Percentiles rank a stretch among this genome's conserved stretches.
Evolutionary conservation across 2,888 invertebrate genomes (phyloP).

Genomic region (Creontiades dilutus): DNA sequence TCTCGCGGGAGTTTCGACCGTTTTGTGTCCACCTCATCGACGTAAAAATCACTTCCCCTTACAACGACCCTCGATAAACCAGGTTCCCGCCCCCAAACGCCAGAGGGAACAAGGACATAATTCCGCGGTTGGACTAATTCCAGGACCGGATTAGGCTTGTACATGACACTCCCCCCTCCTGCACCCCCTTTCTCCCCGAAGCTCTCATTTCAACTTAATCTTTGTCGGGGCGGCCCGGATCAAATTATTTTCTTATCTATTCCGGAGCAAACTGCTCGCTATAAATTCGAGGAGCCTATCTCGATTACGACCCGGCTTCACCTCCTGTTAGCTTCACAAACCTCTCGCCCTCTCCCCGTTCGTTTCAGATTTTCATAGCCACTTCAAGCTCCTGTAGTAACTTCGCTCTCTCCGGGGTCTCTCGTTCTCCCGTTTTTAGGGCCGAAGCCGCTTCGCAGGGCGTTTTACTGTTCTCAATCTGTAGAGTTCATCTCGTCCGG

Average conservation of each 20-base stretch:
- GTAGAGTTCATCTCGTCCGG: slow-evolving; percentile 20
- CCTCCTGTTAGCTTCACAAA: slow-evolving; percentile 13
- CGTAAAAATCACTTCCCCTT: not conserved
- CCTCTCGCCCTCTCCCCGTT: not conserved
- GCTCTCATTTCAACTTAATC: slow-evolving; percentile 42
- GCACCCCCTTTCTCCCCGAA: not conserved
- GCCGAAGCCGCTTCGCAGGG: not conserved
- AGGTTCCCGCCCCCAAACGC: no score
- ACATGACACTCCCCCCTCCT: not conserved
- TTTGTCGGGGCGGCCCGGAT: slow-evolving; percentile 27
- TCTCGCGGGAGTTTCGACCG: not conserved
- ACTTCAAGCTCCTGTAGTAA: not conserved
- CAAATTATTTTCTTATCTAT: slow-evolving; percentile 58
- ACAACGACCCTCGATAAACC: not conserved
- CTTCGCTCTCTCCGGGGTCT: not conserved
- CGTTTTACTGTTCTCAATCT: slow-evolving; percentile 33
- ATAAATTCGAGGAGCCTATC: slow-evolving; percentile 33
- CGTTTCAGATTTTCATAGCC: slow-evolving; percentile 37
- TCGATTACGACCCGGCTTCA: slow-evolving; percentile 25
- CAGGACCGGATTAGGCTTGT: not conserved
- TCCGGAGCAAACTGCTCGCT: slow-evolving; percentile 4
- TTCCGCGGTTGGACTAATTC: slow-evolving; percentile 39
- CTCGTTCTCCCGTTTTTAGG: not conserved
- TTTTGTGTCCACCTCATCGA: slow-evolving; percentile 2
- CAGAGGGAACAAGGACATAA: not conserved